A percentile compares a stretch with the other conserved stretches of the same genome.
phyloP scores from a whole-genome alignment of 2,113 vertebrate genomes.

The Gallinago paraguaiae region DNA sequence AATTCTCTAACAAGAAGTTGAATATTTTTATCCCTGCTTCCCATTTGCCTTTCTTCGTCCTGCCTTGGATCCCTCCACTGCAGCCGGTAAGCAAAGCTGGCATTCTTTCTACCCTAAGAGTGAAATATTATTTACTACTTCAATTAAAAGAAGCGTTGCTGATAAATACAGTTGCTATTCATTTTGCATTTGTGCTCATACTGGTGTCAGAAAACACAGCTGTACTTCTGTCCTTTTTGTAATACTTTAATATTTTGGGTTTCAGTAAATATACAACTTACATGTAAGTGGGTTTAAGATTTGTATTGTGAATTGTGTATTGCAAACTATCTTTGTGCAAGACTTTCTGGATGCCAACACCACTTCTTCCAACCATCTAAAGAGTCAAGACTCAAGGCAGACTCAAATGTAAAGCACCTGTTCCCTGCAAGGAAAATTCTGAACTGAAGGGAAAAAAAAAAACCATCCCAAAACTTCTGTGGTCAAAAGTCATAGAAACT shows the following conservation, averaged over 20 bases:
- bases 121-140: not conserved
- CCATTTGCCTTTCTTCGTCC: not conserved
- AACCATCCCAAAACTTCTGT: not conserved
- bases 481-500: not conserved
- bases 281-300: not conserved
- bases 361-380: not conserved
- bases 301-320: not conserved
- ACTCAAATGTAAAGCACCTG: not conserved
- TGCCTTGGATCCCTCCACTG: not conserved
- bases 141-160: not conserved
- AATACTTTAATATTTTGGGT: not conserved
- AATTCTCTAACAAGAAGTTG: not conserved
- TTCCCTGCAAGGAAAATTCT: not conserved
- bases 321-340: not conserved
- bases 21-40: not conserved
- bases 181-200: not conserved
- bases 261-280: not conserved
- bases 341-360: not conserved
- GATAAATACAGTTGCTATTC: not conserved
- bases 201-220: not conserved
- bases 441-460: not conserved
- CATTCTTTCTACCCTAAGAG: not conserved
- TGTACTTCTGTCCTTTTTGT: not conserved
- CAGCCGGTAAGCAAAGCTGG: not conserved
- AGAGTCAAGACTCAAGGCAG: not conserved